phyloP scores from a whole-genome alignment of 2,113 vertebrate species.

The Albula goreensis region DNA sequence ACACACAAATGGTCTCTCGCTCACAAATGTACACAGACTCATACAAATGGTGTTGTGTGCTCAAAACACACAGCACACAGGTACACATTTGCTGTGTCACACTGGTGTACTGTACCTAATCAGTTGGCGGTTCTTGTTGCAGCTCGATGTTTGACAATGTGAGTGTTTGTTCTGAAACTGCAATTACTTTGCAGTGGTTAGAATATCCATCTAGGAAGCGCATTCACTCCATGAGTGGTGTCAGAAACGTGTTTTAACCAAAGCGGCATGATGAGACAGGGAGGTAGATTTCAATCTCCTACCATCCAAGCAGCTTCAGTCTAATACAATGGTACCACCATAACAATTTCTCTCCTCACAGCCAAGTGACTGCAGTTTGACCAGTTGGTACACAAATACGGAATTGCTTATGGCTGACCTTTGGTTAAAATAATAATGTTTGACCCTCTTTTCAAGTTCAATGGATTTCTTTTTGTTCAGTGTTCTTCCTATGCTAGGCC shows the following conservation, averaged over 20 bases:
- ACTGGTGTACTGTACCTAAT: neutral
- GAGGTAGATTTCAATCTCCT: too few species aligned
- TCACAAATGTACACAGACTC: neutral
- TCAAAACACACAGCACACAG: neutral
- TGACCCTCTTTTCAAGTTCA: neutral
- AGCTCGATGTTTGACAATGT: neutral
- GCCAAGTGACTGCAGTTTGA: neutral
- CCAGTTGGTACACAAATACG: neutral
- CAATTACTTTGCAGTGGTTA: neutral
- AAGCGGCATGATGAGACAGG: too few species aligned
- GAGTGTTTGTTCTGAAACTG: neutral
- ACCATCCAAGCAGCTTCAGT: neutral
- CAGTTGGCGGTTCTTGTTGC: neutral
- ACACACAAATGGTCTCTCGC: neutral
- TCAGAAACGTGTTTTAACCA: too few species aligned
- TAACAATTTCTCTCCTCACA: neutral
- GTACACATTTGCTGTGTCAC: neutral
- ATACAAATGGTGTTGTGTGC: neutral
- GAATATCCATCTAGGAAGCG: neutral
- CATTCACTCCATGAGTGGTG: neutral
- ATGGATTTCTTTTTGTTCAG: neutral
- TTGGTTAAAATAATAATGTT: neutral
- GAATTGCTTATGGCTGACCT: neutral
- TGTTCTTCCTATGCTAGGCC: neutral
- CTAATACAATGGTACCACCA: neutral